Conservation (phyloP, 2,888 invertebrate genomes). For the Athetis lepigone region DNA sequence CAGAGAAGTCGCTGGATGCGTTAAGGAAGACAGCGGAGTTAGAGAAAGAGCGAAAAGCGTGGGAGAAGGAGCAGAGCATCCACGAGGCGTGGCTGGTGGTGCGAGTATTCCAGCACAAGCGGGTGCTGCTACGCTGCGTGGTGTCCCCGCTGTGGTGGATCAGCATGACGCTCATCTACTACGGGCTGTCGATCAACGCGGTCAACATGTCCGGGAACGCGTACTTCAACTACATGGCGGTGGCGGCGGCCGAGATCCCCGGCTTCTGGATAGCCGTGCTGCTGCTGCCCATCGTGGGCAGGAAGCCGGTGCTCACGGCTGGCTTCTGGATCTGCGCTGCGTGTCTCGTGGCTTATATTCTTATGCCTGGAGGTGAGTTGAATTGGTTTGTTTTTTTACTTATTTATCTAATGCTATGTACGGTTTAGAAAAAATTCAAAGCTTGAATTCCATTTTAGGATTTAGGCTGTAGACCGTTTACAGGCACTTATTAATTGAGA, state of each 20-base stretch:
- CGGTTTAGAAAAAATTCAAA: no score
- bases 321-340: slow-evolving; percentile 91
- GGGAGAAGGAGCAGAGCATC: slow-evolving; percentile 53
- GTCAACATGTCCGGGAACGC: slow-evolving; percentile 91
- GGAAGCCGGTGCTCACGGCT: slow-evolving; percentile 89
- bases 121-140: slow-evolving; percentile 71
- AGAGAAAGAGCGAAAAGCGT: slow-evolving; percentile 67
- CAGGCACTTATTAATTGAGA: no score
- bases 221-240: slow-evolving; percentile 92
- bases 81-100: slow-evolving; percentile 79
- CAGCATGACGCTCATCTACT: slow-evolving; percentile 92
- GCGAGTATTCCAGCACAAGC: slow-evolving; percentile 75
- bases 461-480: no score
- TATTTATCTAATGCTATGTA: no score
- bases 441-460: no score
- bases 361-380: slow-evolving; percentile 85
- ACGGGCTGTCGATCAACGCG: slow-evolving; percentile 92
- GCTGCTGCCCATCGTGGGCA: slow-evolving; percentile 90
- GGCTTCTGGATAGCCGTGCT: slow-evolving; percentile 91
- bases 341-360: slow-evolving; percentile 90
- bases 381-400: neutral
- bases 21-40: slow-evolving; percentile 72
- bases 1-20: slow-evolving; percentile 75
- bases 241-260: slow-evolving; percentile 92
- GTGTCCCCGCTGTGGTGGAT: slow-evolving; percentile 91